Conservation (phyloP, 2,888 invertebrate species). For the Zaprionus obscuricornis region DNA sequence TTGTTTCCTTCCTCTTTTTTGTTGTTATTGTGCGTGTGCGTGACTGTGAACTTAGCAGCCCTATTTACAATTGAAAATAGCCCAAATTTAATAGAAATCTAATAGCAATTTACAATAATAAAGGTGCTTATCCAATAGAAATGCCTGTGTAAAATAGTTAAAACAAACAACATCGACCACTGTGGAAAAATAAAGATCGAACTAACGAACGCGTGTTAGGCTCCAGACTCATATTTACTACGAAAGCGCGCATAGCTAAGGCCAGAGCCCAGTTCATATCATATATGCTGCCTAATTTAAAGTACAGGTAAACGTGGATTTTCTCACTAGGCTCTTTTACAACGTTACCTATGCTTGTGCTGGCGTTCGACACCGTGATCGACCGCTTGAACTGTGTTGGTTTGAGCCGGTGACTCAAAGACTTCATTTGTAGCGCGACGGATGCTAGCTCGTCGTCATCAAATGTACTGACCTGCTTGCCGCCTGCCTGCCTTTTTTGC, state of each 20-base stretch:
- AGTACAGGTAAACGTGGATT: no score
- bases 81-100: constrained; percentile 2
- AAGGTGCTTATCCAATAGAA: constrained; percentile 2
- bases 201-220: constrained; percentile 49
- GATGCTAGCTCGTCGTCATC: no score
- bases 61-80: constrained; percentile 16
- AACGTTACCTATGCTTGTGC: no score
- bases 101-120: constrained; percentile 13
- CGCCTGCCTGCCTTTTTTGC: no score
- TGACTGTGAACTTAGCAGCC: constrained; percentile 32
- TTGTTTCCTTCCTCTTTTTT: constrained; percentile 57
- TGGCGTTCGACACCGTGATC: no score
- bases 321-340: no score
- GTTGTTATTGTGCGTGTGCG: constrained; percentile 61
- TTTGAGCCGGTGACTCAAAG: no score
- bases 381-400: no score
- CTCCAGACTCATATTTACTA: constrained; percentile 22
- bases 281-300: no score
- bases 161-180: constrained; percentile 53
- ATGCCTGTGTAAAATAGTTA: constrained; percentile 36
- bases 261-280: constrained; percentile 30
- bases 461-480: no score
- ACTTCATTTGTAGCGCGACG: no score
- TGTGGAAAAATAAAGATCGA: no score
- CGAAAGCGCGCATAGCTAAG: constrained; percentile 24